Evolutionary conservation across 2,888 invertebrate genomes (phyloP), one percentile per base, ranked within the genome.

Genomic region (Carpatolechia fugitivella): DNA sequence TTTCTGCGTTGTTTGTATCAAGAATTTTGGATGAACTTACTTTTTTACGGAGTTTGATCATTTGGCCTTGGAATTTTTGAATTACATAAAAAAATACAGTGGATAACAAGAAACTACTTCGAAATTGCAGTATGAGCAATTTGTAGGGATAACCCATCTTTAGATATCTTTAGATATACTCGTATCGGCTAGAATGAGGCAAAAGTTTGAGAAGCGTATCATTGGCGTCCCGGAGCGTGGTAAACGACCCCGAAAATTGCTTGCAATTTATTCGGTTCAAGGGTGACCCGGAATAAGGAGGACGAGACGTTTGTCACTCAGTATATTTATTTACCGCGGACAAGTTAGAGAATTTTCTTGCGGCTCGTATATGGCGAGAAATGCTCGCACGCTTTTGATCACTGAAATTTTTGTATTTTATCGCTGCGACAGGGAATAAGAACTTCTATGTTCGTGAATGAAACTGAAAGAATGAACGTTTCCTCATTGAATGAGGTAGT

Each of bases 211-310:
- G 70, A 70, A 74, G 71, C 76, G 75, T 82, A 80, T 81, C 80
- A 82, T 80, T 74, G 78, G 79, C 78, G 74, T 76, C 80, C 82
- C 81, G 80, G 76, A 72, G 80, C 82, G 84, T 80, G 66, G 81
- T 74, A 82, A 84, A 85, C 80, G 82, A 83, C 72, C 78, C 83
- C 79, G 81, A 85, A 87, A 86, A 86, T 86, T 82, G 82, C 78
- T 69, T 64, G 76, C 85, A 85, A 86, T 87, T 85, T 88, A 85
- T 85, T 80, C 77, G 76, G 79, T 85, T 85, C 83, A 80, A 80
- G 84, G 82, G 82, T 85, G 82, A 83, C 83, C 84, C 79, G 69
- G 80, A 82, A 81, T 80, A 80, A 82, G 82, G 80, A 78, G 57
- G 55, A 76, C 76, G 74, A 76, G 74, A 77, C 80, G 78, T 81